Evolutionary conservation across 2,888 invertebrate genomes (phyloP), one percentile per base, ranked within the genome.

Genomic region (Synanthedon formicaeformis): DNA sequence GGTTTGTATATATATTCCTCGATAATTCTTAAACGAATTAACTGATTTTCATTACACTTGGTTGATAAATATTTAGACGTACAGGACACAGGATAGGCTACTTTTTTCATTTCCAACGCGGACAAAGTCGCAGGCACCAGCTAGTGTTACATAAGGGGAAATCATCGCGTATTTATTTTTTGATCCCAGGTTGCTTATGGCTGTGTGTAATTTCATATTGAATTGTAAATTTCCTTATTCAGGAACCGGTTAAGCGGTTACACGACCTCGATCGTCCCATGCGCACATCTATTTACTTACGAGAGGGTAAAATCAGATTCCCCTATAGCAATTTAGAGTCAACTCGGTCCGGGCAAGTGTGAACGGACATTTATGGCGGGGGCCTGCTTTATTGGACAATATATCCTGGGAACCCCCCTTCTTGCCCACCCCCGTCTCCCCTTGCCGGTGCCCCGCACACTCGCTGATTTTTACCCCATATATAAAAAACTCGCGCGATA

Each of bases 301-400:
- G 34, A 34, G 34, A 34, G 34, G 14, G 45, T 65, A 67, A 66
- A 59, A 57, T 56, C 65, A 60, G 63, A 63, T 69, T 64, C 66
- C 70, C 71, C 66, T 63, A 59, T 55, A 65, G 67, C 73, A 76
- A 81, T 81, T 77, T 78, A 70, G 68, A 77, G 73, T 69, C 70
- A 69, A 65, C 65, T 68, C 63, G 68, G 62, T 65, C 64, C 58
- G 69, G 60, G 69, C 69, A 65, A 66, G 69, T 68, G 58, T 52
- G 61, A 66, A 62, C 59, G 69, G 77, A 75, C 78, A 68, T 78
- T 81, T 80, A 81, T 79, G 69, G 74, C 60, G 62, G 59, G 58
- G 63, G 63, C 64, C 63, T 67, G 69, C 71, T 79, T 85, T 85
- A 84, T 85, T 83, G 82, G 76, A 69, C 81, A 62, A 84, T 84